These are phyloP conservation scores for Empis livida DNA, from an alignment of 2,888 invertebrate genomes.

Conservation along the genomic window DNA sequence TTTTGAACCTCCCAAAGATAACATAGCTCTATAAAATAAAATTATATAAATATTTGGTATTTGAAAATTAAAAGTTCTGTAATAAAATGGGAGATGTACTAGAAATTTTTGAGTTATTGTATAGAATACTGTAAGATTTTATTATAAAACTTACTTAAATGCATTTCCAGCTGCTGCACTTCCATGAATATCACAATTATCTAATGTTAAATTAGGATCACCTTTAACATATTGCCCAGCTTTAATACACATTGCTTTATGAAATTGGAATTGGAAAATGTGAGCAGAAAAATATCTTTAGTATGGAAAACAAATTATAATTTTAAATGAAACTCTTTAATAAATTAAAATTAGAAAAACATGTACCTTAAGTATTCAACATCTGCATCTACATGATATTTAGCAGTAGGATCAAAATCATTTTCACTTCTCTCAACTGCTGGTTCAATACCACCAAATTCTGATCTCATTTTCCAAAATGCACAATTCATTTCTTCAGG, in stretches of 20 bases:
- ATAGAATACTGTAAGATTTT: too few relatives aligned
- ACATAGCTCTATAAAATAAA: slow-evolving; percentile 41
- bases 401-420: slow-evolving; percentile 64
- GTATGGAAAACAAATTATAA: slow-evolving; percentile 7
- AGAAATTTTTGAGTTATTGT: too few relatives aligned
- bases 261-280: slow-evolving; percentile 68
- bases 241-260: slow-evolving; percentile 53
- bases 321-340: background rate
- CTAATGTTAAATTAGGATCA: slow-evolving; percentile 50
- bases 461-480: slow-evolving; percentile 51
- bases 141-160: slow-evolving; percentile 37
- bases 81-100: too few relatives aligned
- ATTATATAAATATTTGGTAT: background rate
- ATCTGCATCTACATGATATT: slow-evolving; percentile 59
- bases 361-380: slow-evolving; percentile 52
- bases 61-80: too few relatives aligned
- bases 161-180: slow-evolving; percentile 67
- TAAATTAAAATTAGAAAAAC: background rate
- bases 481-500: slow-evolving; percentile 49
- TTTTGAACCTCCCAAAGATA: slow-evolving; percentile 53
- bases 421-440: slow-evolving; percentile 46
- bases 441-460: slow-evolving; percentile 51
- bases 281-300: slow-evolving; percentile 64
- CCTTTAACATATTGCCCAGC: slow-evolving; percentile 65
- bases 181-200: slow-evolving; percentile 75